These are phyloP conservation scores for Paracentrotus lividus DNA, from an alignment of 53 echinoderm and acorn worm species.

Conservation along the genomic window DNA sequence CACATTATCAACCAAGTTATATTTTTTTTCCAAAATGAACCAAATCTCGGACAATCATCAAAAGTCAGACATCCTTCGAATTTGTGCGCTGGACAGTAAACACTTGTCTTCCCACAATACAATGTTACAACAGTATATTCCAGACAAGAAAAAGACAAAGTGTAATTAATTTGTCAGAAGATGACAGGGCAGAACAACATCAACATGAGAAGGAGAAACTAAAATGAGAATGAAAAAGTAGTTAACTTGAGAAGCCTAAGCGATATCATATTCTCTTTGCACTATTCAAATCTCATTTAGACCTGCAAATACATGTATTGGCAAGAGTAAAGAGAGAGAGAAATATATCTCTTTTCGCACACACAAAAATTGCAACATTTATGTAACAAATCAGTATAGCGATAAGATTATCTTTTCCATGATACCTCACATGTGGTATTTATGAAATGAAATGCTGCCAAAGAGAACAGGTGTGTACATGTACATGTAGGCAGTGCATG, in stretches of 20 bases:
- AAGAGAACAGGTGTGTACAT: too few relatives aligned
- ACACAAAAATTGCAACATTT: too few relatives aligned
- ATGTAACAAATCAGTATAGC: too few relatives aligned
- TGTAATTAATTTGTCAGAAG: neutral
- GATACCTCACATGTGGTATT: too few relatives aligned
- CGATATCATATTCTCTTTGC: conserved; percentile 10
- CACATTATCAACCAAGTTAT: too few relatives aligned
- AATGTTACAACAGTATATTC: neutral
- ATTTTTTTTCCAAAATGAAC: too few relatives aligned
- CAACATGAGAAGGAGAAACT: neutral
- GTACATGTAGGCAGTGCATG: too few relatives aligned
- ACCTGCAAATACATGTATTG: neutral
- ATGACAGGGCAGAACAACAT: neutral
- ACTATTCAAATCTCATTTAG: neutral
- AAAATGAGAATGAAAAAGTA: neutral
- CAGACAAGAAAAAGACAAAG: neutral
- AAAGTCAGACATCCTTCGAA: neutral
- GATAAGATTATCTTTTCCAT: too few relatives aligned
- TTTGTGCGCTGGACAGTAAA: too few relatives aligned
- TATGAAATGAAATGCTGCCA: too few relatives aligned
- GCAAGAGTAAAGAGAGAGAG: neutral
- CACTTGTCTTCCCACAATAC: too few relatives aligned
- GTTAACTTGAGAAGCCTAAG: neutral
- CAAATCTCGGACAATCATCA: neutral
- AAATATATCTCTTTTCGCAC: too few relatives aligned